phyloP scores from a whole-genome alignment of 2,888 invertebrate species.

The Chloroclysta siterata region DNA sequence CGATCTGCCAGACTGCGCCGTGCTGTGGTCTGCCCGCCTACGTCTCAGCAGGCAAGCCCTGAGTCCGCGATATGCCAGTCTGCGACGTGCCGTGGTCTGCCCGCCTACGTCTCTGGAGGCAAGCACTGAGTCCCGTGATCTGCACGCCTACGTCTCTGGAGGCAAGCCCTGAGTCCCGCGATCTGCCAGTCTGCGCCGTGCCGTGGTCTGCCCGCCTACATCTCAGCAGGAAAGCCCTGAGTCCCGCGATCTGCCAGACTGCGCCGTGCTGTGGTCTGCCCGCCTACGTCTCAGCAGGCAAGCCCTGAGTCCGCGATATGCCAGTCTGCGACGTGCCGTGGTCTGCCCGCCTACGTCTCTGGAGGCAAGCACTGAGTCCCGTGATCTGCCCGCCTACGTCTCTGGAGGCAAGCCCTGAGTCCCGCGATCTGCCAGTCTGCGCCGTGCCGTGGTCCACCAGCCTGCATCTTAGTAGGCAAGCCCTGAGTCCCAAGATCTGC shows the following conservation, averaged over 20 bases:
- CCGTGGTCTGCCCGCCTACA: neutral
- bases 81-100: neutral
- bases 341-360: conserved; percentile 1
- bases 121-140: neutral
- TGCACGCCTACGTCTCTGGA: neutral
- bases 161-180: neutral
- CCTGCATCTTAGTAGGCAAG: conserved; percentile 5
- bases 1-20: neutral
- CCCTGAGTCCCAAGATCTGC: conserved; percentile 1
- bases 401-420: neutral
- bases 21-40: neutral
- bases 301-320: neutral
- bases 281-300: neutral
- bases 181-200: conserved; percentile 1
- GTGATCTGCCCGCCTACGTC: conserved; percentile 4
- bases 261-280: neutral
- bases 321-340: neutral
- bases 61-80: neutral
- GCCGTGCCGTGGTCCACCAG: conserved; percentile 4
- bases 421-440: conserved; percentile 5
- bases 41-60: neutral
- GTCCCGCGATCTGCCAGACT: conserved; percentile 3
- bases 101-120: neutral
- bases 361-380: conserved; percentile 1
- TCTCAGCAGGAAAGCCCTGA: neutral